Conservation (phyloP, 2,113 vertebrate genomes). For the Sapajus apella region DNA sequence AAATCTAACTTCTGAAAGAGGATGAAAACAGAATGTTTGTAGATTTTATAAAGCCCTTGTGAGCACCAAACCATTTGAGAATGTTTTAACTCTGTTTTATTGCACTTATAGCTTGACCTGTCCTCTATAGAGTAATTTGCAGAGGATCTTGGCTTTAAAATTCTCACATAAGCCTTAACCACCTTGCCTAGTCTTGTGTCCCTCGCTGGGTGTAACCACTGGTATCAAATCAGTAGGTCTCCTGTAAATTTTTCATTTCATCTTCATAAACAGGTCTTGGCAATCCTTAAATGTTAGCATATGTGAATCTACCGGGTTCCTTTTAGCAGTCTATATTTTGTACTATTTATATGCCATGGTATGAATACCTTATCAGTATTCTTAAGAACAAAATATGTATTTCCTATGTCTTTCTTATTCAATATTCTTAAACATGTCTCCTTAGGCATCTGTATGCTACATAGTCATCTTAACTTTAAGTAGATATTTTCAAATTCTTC, state of each 20-base stretch:
- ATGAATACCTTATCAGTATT: neutral
- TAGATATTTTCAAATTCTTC: neutral
- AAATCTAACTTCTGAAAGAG: neutral
- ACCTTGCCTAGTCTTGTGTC: neutral
- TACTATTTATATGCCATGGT: neutral
- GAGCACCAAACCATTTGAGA: neutral
- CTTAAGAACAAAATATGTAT: neutral
- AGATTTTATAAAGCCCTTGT: neutral
- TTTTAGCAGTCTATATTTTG: neutral
- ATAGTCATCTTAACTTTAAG: neutral
- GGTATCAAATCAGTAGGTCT: neutral
- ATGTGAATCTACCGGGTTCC: neutral
- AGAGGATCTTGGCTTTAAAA: neutral
- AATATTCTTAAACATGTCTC: neutral
- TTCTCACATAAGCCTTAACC: neutral
- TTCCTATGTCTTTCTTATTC: neutral
- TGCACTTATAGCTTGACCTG: neutral
- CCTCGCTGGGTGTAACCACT: neutral
- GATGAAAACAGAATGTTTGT: neutral
- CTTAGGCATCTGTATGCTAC: neutral
- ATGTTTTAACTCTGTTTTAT: neutral
- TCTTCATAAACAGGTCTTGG: neutral
- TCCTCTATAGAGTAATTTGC: neutral
- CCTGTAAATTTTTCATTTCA: neutral
- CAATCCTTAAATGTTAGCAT: slow-evolving; percentile 29